phyloP scores from a whole-genome alignment of 1,140 invertebrate species.

The Lanistes nyassanus region DNA sequence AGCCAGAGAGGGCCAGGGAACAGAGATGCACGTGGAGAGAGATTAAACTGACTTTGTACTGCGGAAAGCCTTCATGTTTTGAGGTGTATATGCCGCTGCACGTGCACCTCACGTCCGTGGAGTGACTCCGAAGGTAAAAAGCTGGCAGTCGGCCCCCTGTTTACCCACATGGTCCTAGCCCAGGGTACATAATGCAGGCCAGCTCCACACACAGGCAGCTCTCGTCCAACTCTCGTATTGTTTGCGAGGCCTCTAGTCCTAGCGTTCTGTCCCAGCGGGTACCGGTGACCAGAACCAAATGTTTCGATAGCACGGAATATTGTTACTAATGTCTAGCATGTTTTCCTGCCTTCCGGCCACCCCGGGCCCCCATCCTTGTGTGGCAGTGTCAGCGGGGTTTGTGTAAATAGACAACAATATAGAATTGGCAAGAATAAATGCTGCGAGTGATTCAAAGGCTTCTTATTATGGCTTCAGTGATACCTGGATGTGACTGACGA shows the following conservation, averaged over 20 bases:
- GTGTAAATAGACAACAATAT: neutral
- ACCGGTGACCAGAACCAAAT: constrained; percentile 20
- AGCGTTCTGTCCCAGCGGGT: neutral
- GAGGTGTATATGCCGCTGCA: neutral
- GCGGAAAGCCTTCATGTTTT: too few species aligned
- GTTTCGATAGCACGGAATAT: constrained; percentile 15
- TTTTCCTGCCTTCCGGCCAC: neutral
- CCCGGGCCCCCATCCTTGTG: neutral
- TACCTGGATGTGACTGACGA: too few species aligned
- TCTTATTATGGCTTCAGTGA: too few species aligned
- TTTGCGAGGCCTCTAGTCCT: neutral
- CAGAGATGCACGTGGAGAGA: too few species aligned
- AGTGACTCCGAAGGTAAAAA: neutral
- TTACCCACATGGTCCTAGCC: constrained; percentile 17
- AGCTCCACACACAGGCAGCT: neutral
- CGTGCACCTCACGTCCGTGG: neutral
- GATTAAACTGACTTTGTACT: too few species aligned
- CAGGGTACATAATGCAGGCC: constrained; percentile 7
- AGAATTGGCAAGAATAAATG: neutral
- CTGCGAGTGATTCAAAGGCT: too few species aligned
- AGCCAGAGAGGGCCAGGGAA: too few species aligned
- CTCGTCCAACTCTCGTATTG: neutral
- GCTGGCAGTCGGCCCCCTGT: neutral
- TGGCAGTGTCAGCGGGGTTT: constrained; percentile 8
- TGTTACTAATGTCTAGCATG: constrained; percentile 13